Percentiles rank a stretch among this genome's conserved stretches.
These are phyloP conservation scores for Catamblyrhynchus diadema DNA, from an alignment of 2,797 vertebrate genomes.

Conservation along the genomic window DNA sequence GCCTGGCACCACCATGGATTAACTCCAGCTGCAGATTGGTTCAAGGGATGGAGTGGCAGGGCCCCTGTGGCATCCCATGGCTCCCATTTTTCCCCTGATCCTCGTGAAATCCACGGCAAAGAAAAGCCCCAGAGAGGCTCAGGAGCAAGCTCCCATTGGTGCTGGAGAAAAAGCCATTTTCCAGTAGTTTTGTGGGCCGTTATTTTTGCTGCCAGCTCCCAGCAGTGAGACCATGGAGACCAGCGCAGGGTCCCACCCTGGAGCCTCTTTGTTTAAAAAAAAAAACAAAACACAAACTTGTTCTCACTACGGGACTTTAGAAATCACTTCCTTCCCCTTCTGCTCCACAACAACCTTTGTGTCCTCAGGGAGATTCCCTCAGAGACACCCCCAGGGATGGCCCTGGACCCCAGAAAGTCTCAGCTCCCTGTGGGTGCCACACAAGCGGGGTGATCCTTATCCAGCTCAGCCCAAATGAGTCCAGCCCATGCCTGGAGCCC, in stretches of 20 bases:
- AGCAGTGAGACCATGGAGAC: fast-evolving
- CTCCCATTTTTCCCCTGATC: neutral
- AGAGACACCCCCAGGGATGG: neutral
- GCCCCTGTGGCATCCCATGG: fast-evolving
- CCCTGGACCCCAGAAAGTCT: neutral
- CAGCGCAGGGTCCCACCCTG: neutral
- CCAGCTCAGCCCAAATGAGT: neutral
- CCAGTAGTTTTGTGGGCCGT: neutral
- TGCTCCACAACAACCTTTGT: neutral
- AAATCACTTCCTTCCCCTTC: constrained; percentile 29
- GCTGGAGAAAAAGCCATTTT: neutral
- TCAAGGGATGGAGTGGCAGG: neutral
- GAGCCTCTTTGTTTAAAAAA: neutral
- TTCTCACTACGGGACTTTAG: neutral
- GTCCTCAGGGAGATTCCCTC: fast-evolving
- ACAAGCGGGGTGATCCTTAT: fast-evolving
- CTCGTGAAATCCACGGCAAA: neutral
- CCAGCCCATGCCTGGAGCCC: neutral
- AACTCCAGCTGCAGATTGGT: neutral
- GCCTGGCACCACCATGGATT: fast-evolving
- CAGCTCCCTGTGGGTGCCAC: neutral
- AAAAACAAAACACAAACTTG: neutral
- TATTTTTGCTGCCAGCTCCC: neutral
- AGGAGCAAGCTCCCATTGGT: neutral
- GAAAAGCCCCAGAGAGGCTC: neutral